Percentiles rank a stretch among this genome's conserved stretches.
phyloP scores from a whole-genome alignment of 2,113 vertebrate species.

The Mormyrus iriodes region DNA sequence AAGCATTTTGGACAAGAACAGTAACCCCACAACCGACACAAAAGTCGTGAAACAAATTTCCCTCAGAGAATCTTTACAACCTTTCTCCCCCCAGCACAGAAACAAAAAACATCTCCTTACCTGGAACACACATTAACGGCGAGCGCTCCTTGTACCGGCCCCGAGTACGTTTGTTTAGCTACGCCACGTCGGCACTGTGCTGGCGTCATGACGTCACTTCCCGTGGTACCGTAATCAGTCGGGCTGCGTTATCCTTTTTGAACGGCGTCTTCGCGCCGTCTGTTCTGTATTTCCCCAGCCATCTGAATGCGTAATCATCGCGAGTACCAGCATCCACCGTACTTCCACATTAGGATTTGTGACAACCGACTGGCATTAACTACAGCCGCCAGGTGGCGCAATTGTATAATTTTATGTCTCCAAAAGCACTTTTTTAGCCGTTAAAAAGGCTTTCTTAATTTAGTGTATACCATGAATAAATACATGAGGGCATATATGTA shows the following conservation, averaged over 20 bases:
- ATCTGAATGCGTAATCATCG: neutral
- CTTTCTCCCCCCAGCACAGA: neutral
- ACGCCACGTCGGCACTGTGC: conserved; percentile 69
- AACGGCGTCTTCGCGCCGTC: neutral
- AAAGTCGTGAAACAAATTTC: neutral
- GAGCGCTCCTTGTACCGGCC: conserved; percentile 8
- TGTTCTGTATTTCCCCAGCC: neutral
- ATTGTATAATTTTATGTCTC: neutral
- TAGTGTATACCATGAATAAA: neutral
- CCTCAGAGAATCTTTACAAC: neutral
- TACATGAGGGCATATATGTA: neutral
- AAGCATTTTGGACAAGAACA: neutral
- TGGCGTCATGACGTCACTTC: conserved; percentile 44
- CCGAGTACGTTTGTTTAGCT: conserved; percentile 24
- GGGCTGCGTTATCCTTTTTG: neutral
- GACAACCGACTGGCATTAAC: neutral
- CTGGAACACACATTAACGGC: neutral
- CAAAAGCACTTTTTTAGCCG: neutral
- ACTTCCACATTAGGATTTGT: neutral
- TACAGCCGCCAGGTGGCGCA: neutral
- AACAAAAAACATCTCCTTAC: neutral
- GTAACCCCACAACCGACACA: neutral
- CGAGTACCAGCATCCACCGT: neutral
- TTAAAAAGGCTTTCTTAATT: neutral
- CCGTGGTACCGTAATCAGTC: neutral